Conservation (phyloP, 2,888 invertebrate species). For the Hypsopygia costalis region DNA sequence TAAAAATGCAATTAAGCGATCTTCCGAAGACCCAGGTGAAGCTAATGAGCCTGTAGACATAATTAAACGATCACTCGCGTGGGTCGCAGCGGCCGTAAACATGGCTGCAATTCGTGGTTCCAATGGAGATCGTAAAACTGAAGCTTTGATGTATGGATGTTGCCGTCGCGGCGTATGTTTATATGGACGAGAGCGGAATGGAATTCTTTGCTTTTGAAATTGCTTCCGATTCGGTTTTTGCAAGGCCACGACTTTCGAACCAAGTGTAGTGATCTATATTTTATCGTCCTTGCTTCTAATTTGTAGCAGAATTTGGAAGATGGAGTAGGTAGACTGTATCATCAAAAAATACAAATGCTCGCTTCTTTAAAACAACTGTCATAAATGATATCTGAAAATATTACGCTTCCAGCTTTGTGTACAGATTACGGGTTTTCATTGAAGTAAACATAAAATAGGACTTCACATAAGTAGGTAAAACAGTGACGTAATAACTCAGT, state of each 20-base stretch:
- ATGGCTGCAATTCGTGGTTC: constrained; percentile 35
- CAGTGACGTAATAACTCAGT: no score
- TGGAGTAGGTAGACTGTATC: no score
- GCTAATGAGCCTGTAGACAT: constrained; percentile 7
- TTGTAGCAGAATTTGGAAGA: no score
- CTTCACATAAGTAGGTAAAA: no score
- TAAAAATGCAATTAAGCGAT: neutral
- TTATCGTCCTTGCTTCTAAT: no score
- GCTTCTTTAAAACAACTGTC: no score
- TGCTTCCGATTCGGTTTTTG: neutral
- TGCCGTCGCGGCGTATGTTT: neutral
- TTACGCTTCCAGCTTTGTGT: no score
- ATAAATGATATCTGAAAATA: no score
- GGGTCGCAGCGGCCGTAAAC: constrained; percentile 23
- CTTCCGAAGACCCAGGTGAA: neutral
- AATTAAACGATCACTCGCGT: constrained; percentile 23
- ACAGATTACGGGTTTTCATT: no score
- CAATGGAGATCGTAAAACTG: constrained; percentile 36
- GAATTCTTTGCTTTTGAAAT: neutral
- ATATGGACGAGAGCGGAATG: neutral
- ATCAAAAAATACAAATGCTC: no score
- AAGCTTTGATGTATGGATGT: constrained; percentile 38
- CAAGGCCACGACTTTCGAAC: neutral
- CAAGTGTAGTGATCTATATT: no score
- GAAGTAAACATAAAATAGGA: no score